Conservation (phyloP, 2,888 invertebrate genomes). For the Oasisia sp. region DNA sequence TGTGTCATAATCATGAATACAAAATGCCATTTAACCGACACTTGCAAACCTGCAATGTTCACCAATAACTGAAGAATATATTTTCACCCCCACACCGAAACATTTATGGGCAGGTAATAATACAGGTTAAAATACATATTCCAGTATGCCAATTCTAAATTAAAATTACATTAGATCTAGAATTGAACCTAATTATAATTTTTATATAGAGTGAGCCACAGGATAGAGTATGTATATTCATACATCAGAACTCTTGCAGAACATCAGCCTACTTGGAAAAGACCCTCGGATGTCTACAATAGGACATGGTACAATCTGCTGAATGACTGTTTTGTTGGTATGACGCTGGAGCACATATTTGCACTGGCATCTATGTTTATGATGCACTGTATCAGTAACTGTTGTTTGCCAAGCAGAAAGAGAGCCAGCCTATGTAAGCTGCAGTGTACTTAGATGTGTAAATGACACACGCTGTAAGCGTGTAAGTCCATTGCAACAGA, state of each 20-base stretch:
- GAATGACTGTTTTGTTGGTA: no score
- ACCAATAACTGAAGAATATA: neutral
- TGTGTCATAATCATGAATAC: neutral
- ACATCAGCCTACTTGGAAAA: no score
- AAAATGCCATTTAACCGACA: neutral
- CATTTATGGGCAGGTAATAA: no score
- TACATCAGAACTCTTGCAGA: no score
- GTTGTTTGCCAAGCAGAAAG: neutral
- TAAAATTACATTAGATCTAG: no score
- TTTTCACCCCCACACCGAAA: neutral
- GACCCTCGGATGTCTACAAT: no score
- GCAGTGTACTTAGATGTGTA: neutral
- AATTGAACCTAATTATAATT: no score
- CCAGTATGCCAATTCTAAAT: no score
- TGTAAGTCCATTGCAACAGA: neutral
- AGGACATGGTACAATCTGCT: no score
- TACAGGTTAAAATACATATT: no score
- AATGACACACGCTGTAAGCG: neutral
- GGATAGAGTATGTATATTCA: no score
- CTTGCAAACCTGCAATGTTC: neutral
- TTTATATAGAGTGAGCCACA: no score
- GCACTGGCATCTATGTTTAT: neutral
- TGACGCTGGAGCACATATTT: neutral
- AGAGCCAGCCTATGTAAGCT: neutral
- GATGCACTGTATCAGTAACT: neutral